phyloP scores from a whole-genome alignment of 2,113 vertebrate species.

The Syrrhaptes paradoxus region DNA sequence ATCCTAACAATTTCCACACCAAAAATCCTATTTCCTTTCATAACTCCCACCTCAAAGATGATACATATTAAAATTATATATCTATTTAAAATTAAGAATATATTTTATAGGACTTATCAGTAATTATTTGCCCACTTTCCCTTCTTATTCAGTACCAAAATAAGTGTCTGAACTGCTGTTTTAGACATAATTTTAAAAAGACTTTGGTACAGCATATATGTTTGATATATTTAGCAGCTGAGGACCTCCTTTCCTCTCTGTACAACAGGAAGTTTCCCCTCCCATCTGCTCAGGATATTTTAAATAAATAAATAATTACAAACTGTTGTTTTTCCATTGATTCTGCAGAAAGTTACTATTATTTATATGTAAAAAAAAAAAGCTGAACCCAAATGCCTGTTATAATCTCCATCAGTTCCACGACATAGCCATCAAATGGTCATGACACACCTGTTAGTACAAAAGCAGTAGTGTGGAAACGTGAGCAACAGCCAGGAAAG shows the following conservation, averaged over 20 bases:
- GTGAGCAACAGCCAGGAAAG: not conserved
- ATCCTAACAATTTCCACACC: not conserved
- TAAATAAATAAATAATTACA: not conserved
- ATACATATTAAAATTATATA: no score
- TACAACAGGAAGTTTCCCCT: conserved; percentile 51
- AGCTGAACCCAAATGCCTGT: not conserved
- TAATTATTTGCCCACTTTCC: not conserved
- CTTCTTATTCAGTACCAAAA: not conserved
- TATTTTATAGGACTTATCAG: not conserved
- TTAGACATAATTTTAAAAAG: not conserved
- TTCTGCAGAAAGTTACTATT: not conserved
- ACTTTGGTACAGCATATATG: not conserved
- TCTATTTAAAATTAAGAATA: not conserved
- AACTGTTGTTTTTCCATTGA: not conserved
- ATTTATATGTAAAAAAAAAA: not conserved
- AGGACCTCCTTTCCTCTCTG: conserved; percentile 49
- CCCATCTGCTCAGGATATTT: conserved; percentile 56
- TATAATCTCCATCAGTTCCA: fast-evolving
- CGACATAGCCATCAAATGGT: no score
- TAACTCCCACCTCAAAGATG: not conserved
- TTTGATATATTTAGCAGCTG: conserved; percentile 29
- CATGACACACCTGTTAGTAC: not conserved
- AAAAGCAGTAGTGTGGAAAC: not conserved
- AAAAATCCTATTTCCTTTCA: not conserved
- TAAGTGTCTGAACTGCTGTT: not conserved